These are phyloP conservation scores for Xiphophorus couchianus DNA, from an alignment of 2,113 vertebrate species.

Conservation along the genomic window DNA sequence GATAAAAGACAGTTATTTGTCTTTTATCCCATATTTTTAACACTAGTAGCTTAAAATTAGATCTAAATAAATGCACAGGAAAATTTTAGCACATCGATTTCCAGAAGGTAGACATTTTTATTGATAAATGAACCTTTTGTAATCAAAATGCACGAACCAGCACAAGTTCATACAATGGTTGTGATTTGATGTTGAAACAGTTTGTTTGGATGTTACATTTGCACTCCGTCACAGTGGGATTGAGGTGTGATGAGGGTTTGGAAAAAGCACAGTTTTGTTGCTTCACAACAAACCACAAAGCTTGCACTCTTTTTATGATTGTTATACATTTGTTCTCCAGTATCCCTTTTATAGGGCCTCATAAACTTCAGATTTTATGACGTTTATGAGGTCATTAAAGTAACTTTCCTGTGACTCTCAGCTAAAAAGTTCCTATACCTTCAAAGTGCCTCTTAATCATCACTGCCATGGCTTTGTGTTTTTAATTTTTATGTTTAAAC, in stretches of 20 bases:
- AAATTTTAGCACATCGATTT: background rate
- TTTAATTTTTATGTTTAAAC: background rate
- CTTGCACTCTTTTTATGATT: conserved; percentile 51
- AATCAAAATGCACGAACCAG: background rate
- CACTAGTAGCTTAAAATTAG: background rate
- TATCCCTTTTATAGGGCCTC: conserved; percentile 1
- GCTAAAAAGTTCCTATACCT: conserved; percentile 14
- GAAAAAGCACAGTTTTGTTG: background rate
- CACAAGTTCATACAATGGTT: too few species aligned
- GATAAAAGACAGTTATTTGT: background rate
- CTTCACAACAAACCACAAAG: conserved; percentile 7
- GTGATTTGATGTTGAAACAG: too few species aligned
- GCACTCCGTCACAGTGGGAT: conserved; percentile 10
- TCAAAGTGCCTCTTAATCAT: conserved; percentile 61
- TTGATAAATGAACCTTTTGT: background rate
- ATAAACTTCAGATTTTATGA: background rate
- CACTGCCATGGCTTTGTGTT: conserved; percentile 12
- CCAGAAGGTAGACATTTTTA: background rate
- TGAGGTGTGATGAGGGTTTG: background rate
- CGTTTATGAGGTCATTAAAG: conserved; percentile 1
- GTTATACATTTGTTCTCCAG: conserved; percentile 10
- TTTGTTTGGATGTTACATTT: conserved; percentile 17
- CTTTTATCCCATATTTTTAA: background rate
- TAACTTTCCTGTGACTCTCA: conserved; percentile 5
- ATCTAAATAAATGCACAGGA: background rate